Percentiles rank a stretch among this genome's conserved stretches.
Conservation (phyloP, 2,888 invertebrate species). For the Embidobia sp. region DNA sequence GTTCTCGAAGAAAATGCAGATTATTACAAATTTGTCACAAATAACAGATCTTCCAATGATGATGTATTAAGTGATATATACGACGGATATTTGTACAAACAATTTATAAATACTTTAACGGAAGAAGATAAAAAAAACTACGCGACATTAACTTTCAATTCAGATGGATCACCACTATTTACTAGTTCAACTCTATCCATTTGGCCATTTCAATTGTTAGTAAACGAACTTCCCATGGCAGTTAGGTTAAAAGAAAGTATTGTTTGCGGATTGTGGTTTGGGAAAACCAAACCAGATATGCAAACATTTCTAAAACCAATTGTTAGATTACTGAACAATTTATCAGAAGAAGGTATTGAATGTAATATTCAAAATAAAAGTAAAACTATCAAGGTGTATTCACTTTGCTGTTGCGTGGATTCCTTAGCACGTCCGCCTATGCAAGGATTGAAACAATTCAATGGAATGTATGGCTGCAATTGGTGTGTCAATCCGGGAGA, state of each 20-base stretch:
- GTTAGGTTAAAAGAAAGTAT: slow-evolving; percentile 24
- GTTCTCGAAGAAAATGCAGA: slow-evolving; percentile 11
- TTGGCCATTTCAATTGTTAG: slow-evolving; percentile 51
- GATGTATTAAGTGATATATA: slow-evolving; percentile 10
- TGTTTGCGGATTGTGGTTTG: slow-evolving; percentile 52
- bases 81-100: slow-evolving; percentile 37
- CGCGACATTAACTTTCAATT: slow-evolving; percentile 43
- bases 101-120: slow-evolving; percentile 26
- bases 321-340: slow-evolving; percentile 30
- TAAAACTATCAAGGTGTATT: slow-evolving; percentile 26
- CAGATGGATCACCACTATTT: slow-evolving; percentile 58
- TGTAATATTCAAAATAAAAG: slow-evolving; percentile 27
- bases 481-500: slow-evolving; percentile 46
- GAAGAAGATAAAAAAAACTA: slow-evolving; percentile 18
- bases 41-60: background rate
- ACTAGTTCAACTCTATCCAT: slow-evolving; percentile 37
- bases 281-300: slow-evolving; percentile 17
- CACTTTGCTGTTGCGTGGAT: slow-evolving; percentile 14
- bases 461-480: slow-evolving; percentile 32
- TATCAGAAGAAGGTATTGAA: slow-evolving; percentile 22
- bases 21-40: slow-evolving; percentile 23
- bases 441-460: slow-evolving; percentile 28
- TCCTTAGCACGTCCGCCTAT: slow-evolving; percentile 18
- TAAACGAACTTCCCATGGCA: slow-evolving; percentile 58
- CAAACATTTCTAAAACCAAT: slow-evolving; percentile 42